These are phyloP conservation scores for Noctilio leporinus DNA, from an alignment of 2,113 vertebrate genomes.

Conservation along the genomic window DNA sequence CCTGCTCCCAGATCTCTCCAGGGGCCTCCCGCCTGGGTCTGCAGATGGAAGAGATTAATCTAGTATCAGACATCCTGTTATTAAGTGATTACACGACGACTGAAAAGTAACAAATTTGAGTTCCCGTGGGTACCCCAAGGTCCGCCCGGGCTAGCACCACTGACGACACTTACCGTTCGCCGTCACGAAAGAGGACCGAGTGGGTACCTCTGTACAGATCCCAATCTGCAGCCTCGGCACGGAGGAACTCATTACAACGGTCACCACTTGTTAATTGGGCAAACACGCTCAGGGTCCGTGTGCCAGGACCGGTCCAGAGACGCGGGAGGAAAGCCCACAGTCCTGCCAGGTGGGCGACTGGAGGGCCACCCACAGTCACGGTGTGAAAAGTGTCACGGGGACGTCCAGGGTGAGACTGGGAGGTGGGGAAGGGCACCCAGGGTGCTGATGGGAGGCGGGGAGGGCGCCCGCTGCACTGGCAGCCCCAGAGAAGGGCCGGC, in stretches of 20 bases:
- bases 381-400: rapidly evolving
- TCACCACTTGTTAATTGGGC: background rate
- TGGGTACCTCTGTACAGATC: background rate
- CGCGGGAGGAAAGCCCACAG: background rate
- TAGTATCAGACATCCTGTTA: background rate
- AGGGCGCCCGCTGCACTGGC: background rate
- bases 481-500: background rate
- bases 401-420: no score
- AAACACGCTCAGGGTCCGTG: background rate
- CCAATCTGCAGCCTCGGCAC: conserved; percentile 12
- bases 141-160: rapidly evolving
- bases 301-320: background rate
- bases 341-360: background rate
- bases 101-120: background rate
- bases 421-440: rapidly evolving
- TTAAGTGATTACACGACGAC: background rate
- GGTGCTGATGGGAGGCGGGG: background rate
- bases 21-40: rapidly evolving
- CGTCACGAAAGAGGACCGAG: background rate
- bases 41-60: background rate
- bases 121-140: background rate
- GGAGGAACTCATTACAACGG: conserved; percentile 20
- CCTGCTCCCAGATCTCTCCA: background rate
- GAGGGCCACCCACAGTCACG: rapidly evolving
- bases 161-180: background rate